These are phyloP conservation scores for Ifrita kowaldi DNA, from an alignment of 2,113 vertebrate species.

Conservation along the genomic window DNA sequence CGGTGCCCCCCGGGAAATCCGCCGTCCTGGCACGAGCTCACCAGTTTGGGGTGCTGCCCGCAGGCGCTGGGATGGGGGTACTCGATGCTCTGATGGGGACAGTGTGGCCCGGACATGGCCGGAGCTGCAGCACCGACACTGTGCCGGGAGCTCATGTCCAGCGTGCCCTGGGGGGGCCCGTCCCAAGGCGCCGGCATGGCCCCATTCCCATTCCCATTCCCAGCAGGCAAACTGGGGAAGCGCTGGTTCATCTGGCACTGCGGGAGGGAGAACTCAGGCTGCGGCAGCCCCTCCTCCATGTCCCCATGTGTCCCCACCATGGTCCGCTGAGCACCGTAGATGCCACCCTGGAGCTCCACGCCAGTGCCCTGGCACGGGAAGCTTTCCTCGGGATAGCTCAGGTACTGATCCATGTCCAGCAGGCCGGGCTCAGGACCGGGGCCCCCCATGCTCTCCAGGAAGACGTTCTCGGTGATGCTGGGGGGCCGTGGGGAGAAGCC, in stretches of 20 bases:
- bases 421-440: constrained; percentile 56
- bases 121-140: neutral
- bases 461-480: constrained; percentile 89
- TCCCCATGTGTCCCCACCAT: constrained; percentile 8
- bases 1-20: constrained; percentile 32
- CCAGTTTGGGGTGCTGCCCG: neutral
- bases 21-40: constrained; percentile 27
- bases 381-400: constrained; percentile 68
- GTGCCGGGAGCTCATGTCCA: neutral
- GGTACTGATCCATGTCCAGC: constrained; percentile 76
- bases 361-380: constrained; percentile 55
- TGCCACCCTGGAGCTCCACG: constrained; percentile 51
- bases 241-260: constrained; percentile 81
- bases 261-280: constrained; percentile 76
- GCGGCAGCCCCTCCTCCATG: constrained; percentile 72
- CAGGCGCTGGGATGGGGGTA: constrained; percentile 55
- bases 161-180: neutral
- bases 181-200: constrained; percentile 61
- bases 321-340: constrained; percentile 60
- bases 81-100: constrained; percentile 66
- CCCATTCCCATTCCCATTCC: neutral
- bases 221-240: constrained; percentile 63
- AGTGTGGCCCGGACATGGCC: neutral
- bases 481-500: constrained; percentile 88
- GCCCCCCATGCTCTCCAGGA: constrained; percentile 73